Evolutionary conservation across 2,113 vertebrate species (phyloP), one percentile per base, ranked within the genome.

Genomic region (Rhadina sibilatrix): DNA sequence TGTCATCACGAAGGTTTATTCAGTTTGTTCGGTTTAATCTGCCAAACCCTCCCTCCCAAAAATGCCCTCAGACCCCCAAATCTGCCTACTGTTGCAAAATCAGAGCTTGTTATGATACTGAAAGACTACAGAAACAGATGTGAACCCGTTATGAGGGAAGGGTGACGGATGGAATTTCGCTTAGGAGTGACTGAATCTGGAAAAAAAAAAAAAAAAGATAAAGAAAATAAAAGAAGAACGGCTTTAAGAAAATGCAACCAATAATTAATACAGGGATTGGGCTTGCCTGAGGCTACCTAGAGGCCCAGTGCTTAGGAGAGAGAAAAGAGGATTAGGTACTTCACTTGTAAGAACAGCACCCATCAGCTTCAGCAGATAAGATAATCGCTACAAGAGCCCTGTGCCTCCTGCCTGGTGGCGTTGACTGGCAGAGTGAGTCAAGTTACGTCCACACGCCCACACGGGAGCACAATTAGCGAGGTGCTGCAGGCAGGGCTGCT

Each of bases 301-400:
- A 92, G 90, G 69, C 90, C 59, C 78, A 56, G 65, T 16, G 61
- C 3, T 95, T 77, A 90, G 81, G 61, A 91, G 31, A 94, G 72
- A 61, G 87, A 88, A 91, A 97, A 86, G 75, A 87, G 85, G 82
- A 96, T 96, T 93, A 96, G 70, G 53, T 77, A 70, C 65, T 93
- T 81, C 61, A 79, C 77, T 93, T 77, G n/a, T 89, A 86, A 89
- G 83, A 92, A 76, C 83, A 92, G 63, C 91, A 90, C 84, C 90
- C 88, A 78, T 31, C 71, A 90, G 83, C 79, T 92, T 13, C 46
- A 91, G 52, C 74, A 90, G 89, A 90, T 93, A 71, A 93, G 22
- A 69, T 87, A 92, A 92, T 46, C 72, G 7, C 68, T 70, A 18
- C 69, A 28, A 74, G 80, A 72, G 54, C 35, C 61, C 87, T 28